These are phyloP conservation scores for Phymanthus crucifer DNA, from an alignment of 92 coral and sea anemone genomes.

Conservation along the genomic window DNA sequence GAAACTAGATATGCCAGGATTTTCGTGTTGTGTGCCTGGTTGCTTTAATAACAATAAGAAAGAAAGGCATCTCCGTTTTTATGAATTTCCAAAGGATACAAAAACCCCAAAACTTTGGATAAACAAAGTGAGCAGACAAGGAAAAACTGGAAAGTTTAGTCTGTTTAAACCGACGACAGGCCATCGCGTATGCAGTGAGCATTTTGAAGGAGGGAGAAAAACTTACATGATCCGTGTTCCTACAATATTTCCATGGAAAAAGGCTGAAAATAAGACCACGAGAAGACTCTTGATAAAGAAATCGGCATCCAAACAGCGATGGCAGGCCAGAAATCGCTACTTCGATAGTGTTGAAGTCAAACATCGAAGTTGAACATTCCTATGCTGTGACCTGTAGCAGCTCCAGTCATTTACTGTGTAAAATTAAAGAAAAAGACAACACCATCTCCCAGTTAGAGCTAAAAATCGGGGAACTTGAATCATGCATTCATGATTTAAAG, in stretches of 20 bases:
- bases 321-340: background rate
- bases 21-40: constrained; percentile 56
- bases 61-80: constrained; percentile 36
- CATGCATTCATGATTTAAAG: background rate
- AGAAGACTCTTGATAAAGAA: background rate
- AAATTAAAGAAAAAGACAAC: background rate
- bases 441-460: background rate
- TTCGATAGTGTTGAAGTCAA: background rate
- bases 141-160: constrained; percentile 22
- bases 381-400: constrained; percentile 6
- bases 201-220: constrained; percentile 57
- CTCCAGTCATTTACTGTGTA: background rate
- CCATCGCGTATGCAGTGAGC: constrained; percentile 47
- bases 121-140: constrained; percentile 19
- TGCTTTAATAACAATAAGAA: constrained; percentile 46
- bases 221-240: constrained; percentile 45
- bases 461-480: background rate
- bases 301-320: background rate
- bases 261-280: background rate
- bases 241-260: constrained; percentile 30
- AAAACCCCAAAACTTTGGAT: constrained; percentile 40
- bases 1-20: constrained; percentile 35
- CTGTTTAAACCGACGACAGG: constrained; percentile 39
- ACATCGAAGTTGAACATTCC: background rate
- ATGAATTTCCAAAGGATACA: constrained; percentile 46